Evolutionary conservation across 2,797 vertebrate genomes (phyloP).

Genomic region (Thalassophryne amazonica): DNA sequence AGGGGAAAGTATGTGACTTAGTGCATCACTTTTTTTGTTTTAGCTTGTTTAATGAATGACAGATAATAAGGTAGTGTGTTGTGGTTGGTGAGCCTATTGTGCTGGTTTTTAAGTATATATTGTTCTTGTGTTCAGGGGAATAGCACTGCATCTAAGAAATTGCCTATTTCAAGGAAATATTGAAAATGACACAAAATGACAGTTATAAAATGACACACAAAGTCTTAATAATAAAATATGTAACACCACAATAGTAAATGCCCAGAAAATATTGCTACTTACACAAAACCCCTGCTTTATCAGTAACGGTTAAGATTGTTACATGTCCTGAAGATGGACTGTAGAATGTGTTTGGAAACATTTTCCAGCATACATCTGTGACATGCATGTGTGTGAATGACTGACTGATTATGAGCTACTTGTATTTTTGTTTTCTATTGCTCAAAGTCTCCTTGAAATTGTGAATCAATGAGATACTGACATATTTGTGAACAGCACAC

Average conservation of each 20-base stretch:
- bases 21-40: slow-evolving; percentile 69
- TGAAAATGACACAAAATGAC: background rate
- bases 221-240: too few species aligned
- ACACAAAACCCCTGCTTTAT: too few species aligned
- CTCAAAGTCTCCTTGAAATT: background rate
- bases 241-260: too few species aligned
- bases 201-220: background rate
- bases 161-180: slow-evolving; percentile 7
- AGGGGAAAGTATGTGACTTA: slow-evolving; percentile 81
- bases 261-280: too few species aligned
- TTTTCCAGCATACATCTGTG: too few species aligned
- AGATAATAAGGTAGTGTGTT: slow-evolving; percentile 43
- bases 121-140: slow-evolving; percentile 41
- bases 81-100: slow-evolving; percentile 33
- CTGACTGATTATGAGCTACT: too few species aligned
- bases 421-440: background rate
- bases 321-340: too few species aligned
- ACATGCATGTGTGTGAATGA: too few species aligned
- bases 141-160: slow-evolving; percentile 53
- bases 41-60: slow-evolving; percentile 55
- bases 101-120: slow-evolving; percentile 33
- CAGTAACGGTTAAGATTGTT: too few species aligned
- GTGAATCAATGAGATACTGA: slow-evolving; percentile 29
- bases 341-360: too few species aligned
- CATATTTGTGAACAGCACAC: background rate